These are phyloP conservation scores for Poicephalus meyeri DNA, from an alignment of 2,113 vertebrate species.

Conservation along the genomic window DNA sequence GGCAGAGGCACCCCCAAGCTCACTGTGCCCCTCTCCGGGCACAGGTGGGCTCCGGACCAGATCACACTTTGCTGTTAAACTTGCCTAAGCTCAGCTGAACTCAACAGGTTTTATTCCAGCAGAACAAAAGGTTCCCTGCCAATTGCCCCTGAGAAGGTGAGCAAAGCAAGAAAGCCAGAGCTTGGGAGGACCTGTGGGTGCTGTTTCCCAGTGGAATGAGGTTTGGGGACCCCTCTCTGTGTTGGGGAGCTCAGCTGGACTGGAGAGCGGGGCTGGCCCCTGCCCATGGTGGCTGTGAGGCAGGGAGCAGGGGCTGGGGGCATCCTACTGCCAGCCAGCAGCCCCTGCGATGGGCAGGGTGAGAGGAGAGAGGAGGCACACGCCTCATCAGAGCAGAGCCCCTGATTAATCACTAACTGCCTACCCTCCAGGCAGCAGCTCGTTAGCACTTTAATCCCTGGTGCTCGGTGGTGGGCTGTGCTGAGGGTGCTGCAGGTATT, in stretches of 20 bases:
- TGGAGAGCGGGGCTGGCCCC: background rate
- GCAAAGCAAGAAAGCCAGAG: background rate
- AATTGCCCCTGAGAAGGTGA: accelerated
- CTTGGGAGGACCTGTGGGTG: background rate
- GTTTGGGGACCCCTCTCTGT: background rate
- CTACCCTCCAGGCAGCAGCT: background rate
- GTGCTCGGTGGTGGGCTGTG: background rate
- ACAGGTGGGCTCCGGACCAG: accelerated
- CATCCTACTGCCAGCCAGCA: accelerated
- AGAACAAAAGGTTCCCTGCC: background rate
- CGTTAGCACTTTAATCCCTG: background rate
- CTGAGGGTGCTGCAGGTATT: background rate
- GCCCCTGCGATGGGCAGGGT: background rate
- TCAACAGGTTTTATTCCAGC: conserved; percentile 18
- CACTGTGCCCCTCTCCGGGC: accelerated
- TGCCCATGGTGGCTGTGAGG: accelerated
- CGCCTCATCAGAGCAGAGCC: background rate
- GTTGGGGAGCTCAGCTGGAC: background rate
- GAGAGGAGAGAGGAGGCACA: background rate
- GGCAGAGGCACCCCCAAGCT: background rate
- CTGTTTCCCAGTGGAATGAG: accelerated
- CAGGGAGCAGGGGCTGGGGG: background rate
- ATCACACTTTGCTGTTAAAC: background rate
- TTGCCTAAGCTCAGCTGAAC: background rate
- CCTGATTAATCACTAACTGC: conserved; percentile 26